A percentile compares a stretch with the other conserved stretches of the same genome.
These are phyloP conservation scores for Oligia strigilis DNA, from an alignment of 2,888 invertebrate genomes.

Conservation along the genomic window DNA sequence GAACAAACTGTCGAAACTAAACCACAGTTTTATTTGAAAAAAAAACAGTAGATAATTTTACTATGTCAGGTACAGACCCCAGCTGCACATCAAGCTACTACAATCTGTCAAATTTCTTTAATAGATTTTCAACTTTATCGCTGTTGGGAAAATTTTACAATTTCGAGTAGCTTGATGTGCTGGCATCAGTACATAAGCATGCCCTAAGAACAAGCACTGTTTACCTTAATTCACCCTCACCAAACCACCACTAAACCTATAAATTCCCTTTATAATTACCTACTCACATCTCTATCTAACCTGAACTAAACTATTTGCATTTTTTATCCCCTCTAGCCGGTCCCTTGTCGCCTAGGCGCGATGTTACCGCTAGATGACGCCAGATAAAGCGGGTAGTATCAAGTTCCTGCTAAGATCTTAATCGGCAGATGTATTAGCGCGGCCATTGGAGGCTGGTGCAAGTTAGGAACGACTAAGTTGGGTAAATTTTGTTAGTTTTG, in stretches of 20 bases:
- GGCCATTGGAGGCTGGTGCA: slow-evolving; percentile 60
- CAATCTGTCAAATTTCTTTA: too few species aligned
- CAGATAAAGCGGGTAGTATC: slow-evolving; percentile 76
- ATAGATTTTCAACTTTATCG: too few species aligned
- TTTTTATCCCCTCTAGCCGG: slow-evolving; percentile 49
- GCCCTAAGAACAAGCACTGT: not conserved
- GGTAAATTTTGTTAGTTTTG: too few species aligned
- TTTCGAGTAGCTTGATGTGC: too few species aligned
- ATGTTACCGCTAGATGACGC: slow-evolving; percentile 75
- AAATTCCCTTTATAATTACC: slow-evolving; percentile 28
- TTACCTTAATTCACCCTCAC: slow-evolving; percentile 11
- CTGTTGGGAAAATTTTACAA: too few species aligned
- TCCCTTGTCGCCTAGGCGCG: slow-evolving; percentile 70
- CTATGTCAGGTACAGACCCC: too few species aligned
- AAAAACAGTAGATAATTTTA: too few species aligned
- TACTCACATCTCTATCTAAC: slow-evolving; percentile 35
- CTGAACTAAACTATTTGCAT: slow-evolving; percentile 46
- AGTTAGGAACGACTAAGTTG: slow-evolving; percentile 38
- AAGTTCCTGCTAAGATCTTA: slow-evolving; percentile 79
- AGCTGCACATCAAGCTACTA: too few species aligned
- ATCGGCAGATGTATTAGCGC: slow-evolving; percentile 79
- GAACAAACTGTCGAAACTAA: too few species aligned
- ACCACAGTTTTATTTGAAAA: too few species aligned
- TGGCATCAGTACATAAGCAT: too few species aligned
- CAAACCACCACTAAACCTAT: not conserved